Conservation (phyloP, 2,888 invertebrate genomes). For the Sepioteuthis lessoniana region DNA sequence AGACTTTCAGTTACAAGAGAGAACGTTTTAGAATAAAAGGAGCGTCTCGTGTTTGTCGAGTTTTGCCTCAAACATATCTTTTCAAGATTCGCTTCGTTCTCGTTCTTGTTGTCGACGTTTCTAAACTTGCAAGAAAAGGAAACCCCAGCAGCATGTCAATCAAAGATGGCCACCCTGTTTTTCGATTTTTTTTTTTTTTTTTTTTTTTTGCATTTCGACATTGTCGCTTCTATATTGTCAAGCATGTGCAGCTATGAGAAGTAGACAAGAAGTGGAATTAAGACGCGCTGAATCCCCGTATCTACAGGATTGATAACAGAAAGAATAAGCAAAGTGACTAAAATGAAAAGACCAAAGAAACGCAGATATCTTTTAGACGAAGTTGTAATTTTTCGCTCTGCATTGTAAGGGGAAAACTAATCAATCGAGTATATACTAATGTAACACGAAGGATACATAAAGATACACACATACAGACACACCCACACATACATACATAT, state of each 20-base stretch:
- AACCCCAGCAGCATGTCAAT: neutral
- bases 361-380: too few species aligned
- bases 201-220: neutral
- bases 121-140: neutral
- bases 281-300: neutral
- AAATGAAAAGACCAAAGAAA: neutral
- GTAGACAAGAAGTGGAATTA: neutral
- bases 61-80: neutral
- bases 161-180: neutral
- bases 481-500: too few species aligned
- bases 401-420: too few species aligned
- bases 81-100: neutral
- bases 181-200: neutral
- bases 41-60: neutral
- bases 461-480: too few species aligned
- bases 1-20: neutral
- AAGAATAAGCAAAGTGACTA: neutral
- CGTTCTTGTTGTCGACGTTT: neutral
- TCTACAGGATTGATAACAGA: neutral
- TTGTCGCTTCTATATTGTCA: neutral
- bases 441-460: too few species aligned
- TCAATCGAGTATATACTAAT: too few species aligned
- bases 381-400: too few species aligned
- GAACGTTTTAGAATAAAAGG: neutral
- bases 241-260: neutral